Conservation (phyloP, 2,797 vertebrate species). For the Acanthurus lineatus region DNA sequence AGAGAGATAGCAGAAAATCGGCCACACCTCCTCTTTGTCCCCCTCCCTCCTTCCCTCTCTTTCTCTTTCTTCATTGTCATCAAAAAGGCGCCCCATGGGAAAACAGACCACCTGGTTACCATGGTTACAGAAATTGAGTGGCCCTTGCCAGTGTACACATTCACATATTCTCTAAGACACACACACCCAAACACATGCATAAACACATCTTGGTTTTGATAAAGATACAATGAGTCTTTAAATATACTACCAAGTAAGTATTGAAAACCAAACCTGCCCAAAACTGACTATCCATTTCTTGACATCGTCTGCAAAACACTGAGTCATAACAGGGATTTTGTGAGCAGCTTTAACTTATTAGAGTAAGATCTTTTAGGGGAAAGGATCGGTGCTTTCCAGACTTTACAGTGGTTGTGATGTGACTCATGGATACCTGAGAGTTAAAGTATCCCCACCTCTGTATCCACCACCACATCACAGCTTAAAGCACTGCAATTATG, state of each 20-base stretch:
- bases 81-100: slow-evolving; percentile 67
- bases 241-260: slow-evolving; percentile 9
- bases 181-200: slow-evolving; percentile 29
- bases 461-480: slow-evolving; percentile 20
- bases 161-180: slow-evolving; percentile 20
- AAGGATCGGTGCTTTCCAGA: slow-evolving; percentile 34
- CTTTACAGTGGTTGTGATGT: slow-evolving; percentile 28
- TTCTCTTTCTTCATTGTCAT: slow-evolving; percentile 61
- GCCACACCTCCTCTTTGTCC: slow-evolving; percentile 23
- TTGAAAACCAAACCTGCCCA: slow-evolving; percentile 3
- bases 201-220: slow-evolving; percentile 25
- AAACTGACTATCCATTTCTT: too few species aligned
- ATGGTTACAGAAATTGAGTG: slow-evolving; percentile 73
- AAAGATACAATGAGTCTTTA: slow-evolving; percentile 26
- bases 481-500: slow-evolving; percentile 23
- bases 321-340: not conserved
- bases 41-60: slow-evolving; percentile 1
- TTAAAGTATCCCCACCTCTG: slow-evolving; percentile 18
- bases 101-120: slow-evolving; percentile 76
- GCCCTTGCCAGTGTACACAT: slow-evolving; percentile 33
- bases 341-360: not conserved
- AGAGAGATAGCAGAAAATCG: slow-evolving; percentile 17
- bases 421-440: slow-evolving; percentile 57
- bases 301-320: not conserved
- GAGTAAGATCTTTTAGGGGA: not conserved